Conservation (phyloP, 2,797 vertebrate species). For the Platyrinchus mystaceus region DNA sequence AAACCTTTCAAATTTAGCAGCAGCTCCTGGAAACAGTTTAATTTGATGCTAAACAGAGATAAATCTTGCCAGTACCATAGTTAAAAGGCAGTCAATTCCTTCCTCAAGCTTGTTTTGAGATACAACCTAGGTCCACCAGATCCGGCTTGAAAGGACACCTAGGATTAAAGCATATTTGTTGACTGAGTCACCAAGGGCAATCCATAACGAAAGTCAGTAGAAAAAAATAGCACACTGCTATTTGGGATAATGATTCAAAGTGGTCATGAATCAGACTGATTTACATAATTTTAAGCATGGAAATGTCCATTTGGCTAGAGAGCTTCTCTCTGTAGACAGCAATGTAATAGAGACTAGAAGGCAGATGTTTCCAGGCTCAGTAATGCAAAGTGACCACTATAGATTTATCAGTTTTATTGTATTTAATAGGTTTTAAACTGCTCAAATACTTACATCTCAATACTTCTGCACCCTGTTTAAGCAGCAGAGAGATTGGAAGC, state of each 20-base stretch:
- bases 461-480: background rate
- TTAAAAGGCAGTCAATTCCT: background rate
- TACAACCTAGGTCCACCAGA: background rate
- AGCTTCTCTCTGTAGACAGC: background rate
- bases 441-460: background rate
- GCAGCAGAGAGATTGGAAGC: background rate
- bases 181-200: background rate
- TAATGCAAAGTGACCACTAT: background rate
- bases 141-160: background rate
- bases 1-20: background rate
- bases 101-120: background rate
- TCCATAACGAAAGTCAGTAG: background rate
- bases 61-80: background rate
- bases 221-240: background rate
- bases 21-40: background rate
- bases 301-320: background rate
- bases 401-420: background rate
- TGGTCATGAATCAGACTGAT: background rate
- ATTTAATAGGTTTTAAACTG: background rate
- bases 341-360: background rate
- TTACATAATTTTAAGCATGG: background rate
- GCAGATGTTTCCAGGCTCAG: background rate
- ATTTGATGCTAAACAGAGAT: background rate
- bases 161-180: background rate
- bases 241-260: background rate